phyloP scores from a whole-genome alignment of 2,888 invertebrate species.

The Synergus umbraculus region DNA sequence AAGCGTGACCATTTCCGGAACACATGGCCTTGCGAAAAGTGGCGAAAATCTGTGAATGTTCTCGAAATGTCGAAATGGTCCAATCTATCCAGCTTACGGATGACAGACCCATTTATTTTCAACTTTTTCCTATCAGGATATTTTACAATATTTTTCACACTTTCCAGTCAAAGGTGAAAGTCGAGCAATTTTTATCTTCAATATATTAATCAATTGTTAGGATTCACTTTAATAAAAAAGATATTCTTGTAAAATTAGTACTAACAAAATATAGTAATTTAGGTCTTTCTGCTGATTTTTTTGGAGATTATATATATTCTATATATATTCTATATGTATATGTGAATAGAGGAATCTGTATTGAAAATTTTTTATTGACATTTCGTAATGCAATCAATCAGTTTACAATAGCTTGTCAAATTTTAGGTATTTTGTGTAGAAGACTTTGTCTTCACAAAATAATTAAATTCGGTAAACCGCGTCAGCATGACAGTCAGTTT shows the following conservation, averaged over 20 bases:
- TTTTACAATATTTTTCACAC: neutral
- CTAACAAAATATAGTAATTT: neutral
- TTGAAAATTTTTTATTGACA: neutral
- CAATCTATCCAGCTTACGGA: conserved; percentile 12
- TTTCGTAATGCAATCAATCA: conserved; percentile 2
- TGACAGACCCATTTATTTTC: conserved; percentile 15
- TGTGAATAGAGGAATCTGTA: neutral
- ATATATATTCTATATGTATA: too few species aligned
- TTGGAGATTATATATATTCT: too few species aligned
- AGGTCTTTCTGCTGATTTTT: neutral
- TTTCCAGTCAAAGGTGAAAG: neutral
- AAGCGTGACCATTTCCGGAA: conserved; percentile 16
- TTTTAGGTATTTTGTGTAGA: neutral
- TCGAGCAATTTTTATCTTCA: neutral
- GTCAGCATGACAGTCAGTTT: conserved; percentile 14
- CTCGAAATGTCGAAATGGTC: conserved; percentile 12
- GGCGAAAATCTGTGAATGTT: conserved; percentile 3
- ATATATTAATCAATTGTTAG: neutral
- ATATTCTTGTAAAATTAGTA: neutral
- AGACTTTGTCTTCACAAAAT: neutral
- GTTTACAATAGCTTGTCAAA: neutral
- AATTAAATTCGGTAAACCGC: conserved; percentile 17
- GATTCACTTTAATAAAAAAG: neutral
- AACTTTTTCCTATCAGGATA: neutral
- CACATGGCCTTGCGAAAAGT: neutral